Base-by-base conservation (phyloP, 2,113 vertebrate genomes). In the Taxidea taxus region DNA sequence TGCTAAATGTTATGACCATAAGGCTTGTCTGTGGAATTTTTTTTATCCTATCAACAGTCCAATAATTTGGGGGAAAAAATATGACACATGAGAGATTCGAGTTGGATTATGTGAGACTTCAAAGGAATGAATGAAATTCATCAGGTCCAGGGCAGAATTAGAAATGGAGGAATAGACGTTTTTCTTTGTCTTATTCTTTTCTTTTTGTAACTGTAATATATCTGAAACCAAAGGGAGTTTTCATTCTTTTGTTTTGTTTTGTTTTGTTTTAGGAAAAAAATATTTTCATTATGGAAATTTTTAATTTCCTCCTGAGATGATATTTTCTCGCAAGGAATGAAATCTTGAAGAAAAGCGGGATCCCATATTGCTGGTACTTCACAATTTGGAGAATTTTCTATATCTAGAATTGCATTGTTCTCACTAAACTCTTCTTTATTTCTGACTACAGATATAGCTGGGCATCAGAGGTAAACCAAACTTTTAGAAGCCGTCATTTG, bases 1-100 rank as follows among this genome's bases (percentile, higher is more conserved):
- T 78, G 29, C 25, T 94, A 64, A 97, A 81, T 34, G 54, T 44
- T 85, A 44, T 75, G 14, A n/a, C 4, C 80, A 29, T 37, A 72
- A 75, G 23, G 14, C n/a, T 82, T 62, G 3, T 39, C 34, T 58
- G 0, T 81, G 31, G 31, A 51, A 64, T n/a, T 68, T 34, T 86
- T 14, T 87, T 87, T 20, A 80, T n/a, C 9, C 68, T 85, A 62
- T n/a, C 12, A 81, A 42, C 1, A 34, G 1, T 39, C 5, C 12
- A 87, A 91, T 95, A 64, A 16, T 44, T 42, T 64, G 7, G 39
- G 39, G 68, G 16, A 6, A 21, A 91, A 62, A 27, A 4, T 39
- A 44, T 11, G 13, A 47, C 3, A 25, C 2, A 74, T 29, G 44
- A 56, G 51, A 44, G 9, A 72, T 74, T 87, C 90, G 12, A 60